Conservation (phyloP, 2,797 vertebrate species). For the Poliocrania exsul region DNA sequence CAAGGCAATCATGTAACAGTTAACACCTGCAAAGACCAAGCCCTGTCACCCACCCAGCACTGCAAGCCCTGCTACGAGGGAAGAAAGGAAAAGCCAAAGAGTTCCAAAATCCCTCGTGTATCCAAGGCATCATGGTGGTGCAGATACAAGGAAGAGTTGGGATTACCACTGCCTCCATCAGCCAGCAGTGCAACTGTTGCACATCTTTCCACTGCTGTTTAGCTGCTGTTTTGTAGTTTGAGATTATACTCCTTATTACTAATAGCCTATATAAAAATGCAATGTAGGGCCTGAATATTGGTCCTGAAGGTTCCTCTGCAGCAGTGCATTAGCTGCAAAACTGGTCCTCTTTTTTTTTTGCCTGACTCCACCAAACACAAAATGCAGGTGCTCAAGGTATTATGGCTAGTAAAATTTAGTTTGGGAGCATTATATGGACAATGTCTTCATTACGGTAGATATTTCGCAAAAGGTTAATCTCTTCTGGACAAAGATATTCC, state of each 20-base stretch:
- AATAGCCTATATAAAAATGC: not conserved
- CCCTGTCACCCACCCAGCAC: not conserved
- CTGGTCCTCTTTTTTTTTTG: not conserved
- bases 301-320: not conserved
- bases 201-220: not conserved
- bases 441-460: not conserved
- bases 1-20: not conserved
- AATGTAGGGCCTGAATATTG: not conserved
- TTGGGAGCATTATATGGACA: not conserved
- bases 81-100: not conserved
- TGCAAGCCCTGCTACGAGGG: not conserved
- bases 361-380: not conserved
- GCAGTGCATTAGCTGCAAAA: not conserved
- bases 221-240: not conserved
- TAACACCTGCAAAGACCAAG: not conserved
- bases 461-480: not conserved
- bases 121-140: rapidly evolving
- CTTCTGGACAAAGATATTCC: not conserved
- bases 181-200: no score
- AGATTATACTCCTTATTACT: not conserved
- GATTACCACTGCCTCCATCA: not conserved
- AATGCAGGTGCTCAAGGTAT: not conserved
- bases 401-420: not conserved
- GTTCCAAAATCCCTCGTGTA: not conserved
- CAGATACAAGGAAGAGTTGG: not conserved